Percentiles rank a stretch among this genome's conserved stretches.
These are phyloP conservation scores for Cynodonichthys magdalenae DNA, from an alignment of 2,797 vertebrate genomes.

Conservation along the genomic window DNA sequence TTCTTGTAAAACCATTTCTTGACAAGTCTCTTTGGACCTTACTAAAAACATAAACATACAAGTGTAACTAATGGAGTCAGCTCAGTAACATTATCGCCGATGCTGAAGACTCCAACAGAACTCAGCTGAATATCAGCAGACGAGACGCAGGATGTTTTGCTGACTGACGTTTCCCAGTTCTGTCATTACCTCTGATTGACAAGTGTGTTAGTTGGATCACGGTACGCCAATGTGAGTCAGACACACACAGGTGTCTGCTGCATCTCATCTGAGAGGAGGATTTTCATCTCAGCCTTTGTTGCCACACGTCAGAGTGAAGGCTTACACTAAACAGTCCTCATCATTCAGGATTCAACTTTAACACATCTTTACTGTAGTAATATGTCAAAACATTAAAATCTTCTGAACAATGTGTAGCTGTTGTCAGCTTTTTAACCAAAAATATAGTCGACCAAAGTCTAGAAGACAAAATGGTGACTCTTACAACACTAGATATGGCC, in stretches of 20 bases:
- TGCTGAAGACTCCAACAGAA: constrained; percentile 9
- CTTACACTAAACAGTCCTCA: neutral
- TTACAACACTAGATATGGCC: too few species aligned
- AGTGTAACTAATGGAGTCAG: neutral
- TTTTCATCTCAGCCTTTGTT: constrained; percentile 8
- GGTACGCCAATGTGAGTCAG: constrained; percentile 22
- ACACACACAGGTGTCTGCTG: neutral
- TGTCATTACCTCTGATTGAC: constrained; percentile 40
- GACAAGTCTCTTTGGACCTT: neutral
- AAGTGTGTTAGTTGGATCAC: constrained; percentile 28
- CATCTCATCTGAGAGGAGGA: constrained; percentile 20
- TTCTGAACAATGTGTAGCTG: too few species aligned
- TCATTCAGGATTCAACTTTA: neutral
- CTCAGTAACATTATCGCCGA: constrained; percentile 7
- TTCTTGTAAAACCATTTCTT: neutral
- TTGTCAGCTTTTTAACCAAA: neutral
- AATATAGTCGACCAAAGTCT: neutral
- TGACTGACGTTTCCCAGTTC: constrained; percentile 30
- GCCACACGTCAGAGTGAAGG: neutral
- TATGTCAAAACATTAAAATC: neutral
- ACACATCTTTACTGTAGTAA: neutral
- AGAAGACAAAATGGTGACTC: too few species aligned
- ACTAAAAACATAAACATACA: neutral
- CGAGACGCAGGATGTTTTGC: constrained; percentile 20
- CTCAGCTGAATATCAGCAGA: constrained; percentile 14